These are phyloP conservation scores for Anser brachyrhynchus DNA, from an alignment of 2,113 vertebrate genomes.

Conservation along the genomic window DNA sequence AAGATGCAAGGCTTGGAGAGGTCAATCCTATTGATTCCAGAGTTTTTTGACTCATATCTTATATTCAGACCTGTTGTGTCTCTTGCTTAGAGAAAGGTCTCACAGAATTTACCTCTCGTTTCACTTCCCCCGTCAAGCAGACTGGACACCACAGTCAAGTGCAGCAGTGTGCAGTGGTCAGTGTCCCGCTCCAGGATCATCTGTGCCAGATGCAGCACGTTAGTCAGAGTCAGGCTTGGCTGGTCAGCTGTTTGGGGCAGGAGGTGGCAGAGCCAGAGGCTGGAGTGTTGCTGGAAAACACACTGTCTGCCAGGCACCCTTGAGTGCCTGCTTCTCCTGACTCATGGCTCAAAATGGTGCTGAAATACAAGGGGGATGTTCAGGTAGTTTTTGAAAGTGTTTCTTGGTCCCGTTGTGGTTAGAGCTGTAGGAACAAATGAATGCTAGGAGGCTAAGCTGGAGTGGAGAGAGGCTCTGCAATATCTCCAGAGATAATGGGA, in stretches of 20 bases:
- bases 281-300: not conserved
- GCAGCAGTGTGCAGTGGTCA: not conserved
- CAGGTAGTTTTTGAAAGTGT: not conserved
- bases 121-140: not conserved
- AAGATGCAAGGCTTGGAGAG: not conserved
- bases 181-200: not conserved
- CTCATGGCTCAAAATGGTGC: not conserved
- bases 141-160: not conserved
- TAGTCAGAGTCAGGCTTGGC: not conserved
- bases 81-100: not conserved
- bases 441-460: not conserved
- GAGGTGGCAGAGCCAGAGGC: not conserved
- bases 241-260: not conserved
- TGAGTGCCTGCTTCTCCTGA: not conserved
- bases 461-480: not conserved
- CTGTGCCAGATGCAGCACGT: not conserved
- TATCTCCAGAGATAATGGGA: not conserved
- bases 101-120: not conserved
- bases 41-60: not conserved
- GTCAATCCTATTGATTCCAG: not conserved
- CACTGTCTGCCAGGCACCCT: not conserved
- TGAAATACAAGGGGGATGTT: not conserved
- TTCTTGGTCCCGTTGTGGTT: not conserved
- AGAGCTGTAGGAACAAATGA: not conserved
- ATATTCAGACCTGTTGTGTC: not conserved